phyloP scores from a whole-genome alignment of 2,888 invertebrate genomes.

The Candidula unifasciata region DNA sequence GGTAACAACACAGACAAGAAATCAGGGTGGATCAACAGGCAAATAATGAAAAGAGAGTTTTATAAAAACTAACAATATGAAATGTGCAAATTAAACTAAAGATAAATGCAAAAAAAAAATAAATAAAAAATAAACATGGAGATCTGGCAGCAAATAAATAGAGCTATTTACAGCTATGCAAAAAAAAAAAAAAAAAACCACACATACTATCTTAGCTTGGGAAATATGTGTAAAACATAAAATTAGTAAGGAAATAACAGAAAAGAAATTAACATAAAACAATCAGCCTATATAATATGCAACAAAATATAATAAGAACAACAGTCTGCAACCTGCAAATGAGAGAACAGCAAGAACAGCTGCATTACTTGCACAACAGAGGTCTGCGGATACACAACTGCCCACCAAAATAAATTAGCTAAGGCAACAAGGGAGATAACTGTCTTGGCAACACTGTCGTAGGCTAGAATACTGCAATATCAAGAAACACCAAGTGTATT shows the following conservation, averaged over 20 bases:
- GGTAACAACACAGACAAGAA: conserved; percentile 1
- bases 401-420: not conserved
- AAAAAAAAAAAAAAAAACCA: too few relatives aligned
- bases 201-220: not conserved
- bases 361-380: not conserved
- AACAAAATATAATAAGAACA: not conserved
- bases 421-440: not conserved
- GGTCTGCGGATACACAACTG: not conserved
- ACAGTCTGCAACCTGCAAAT: not conserved
- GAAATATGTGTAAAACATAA: not conserved
- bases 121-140: not conserved
- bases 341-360: not conserved
- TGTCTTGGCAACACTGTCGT: not conserved
- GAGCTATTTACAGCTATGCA: not conserved
- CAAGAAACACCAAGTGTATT: conserved; percentile 3
- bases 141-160: not conserved
- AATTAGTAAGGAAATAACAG: not conserved
- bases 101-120: not conserved
- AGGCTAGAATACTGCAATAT: not conserved
- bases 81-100: not conserved
- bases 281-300: not conserved
- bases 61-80: not conserved
- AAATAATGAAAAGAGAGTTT: not conserved
- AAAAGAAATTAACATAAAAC: not conserved
- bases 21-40: not conserved